phyloP scores from a whole-genome alignment of 1,140 invertebrate genomes.

The Holcopasites calliopsidis region DNA sequence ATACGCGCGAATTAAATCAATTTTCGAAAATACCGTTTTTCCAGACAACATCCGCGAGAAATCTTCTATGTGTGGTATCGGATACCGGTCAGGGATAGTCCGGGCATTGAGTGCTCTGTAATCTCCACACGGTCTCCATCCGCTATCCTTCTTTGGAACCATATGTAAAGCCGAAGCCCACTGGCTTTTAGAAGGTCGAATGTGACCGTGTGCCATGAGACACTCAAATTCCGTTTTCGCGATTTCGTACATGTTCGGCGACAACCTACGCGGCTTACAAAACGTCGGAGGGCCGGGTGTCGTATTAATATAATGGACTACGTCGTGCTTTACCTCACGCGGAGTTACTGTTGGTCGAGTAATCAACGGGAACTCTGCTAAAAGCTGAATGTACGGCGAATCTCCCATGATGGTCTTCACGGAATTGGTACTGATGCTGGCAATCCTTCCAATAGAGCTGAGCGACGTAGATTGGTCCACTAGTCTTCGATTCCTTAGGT shows the following conservation, averaged over 20 bases:
- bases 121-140: not conserved
- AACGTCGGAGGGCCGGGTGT: too few species aligned
- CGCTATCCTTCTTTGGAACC: not conserved
- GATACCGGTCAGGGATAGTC: not conserved
- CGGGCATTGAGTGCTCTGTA: not conserved
- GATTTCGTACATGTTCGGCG: too few species aligned
- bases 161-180: not conserved
- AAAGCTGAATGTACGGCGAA: not conserved
- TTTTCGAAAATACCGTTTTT: not conserved
- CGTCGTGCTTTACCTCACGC: too few species aligned
- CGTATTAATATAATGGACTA: too few species aligned
- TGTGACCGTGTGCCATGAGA: not conserved
- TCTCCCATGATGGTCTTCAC: not conserved
- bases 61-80: slow-evolving; percentile 3
- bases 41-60: not conserved
- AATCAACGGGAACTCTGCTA: too few species aligned
- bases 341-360: too few species aligned
- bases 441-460: too few species aligned
- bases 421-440: too few species aligned
- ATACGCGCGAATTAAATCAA: not conserved
- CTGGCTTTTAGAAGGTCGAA: not conserved
- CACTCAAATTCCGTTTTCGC: not conserved
- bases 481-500: too few species aligned
- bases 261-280: too few species aligned
- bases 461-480: too few species aligned